These are phyloP conservation scores for Heteromyza rotundicornis DNA, from an alignment of 2,888 invertebrate species.

Conservation along the genomic window DNA sequence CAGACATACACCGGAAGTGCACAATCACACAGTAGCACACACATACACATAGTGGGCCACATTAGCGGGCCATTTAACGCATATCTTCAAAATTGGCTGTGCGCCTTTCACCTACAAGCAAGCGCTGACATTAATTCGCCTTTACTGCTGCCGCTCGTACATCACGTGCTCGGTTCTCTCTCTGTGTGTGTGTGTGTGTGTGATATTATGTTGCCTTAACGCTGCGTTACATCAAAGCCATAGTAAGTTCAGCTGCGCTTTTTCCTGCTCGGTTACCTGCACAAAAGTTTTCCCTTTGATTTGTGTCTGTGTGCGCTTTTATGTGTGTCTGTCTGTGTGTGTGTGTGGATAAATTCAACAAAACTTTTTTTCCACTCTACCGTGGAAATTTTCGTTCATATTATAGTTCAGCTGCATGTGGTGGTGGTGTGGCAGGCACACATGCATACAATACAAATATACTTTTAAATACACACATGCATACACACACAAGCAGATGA, in stretches of 20 bases:
- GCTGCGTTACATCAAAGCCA: not conserved
- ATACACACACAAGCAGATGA: too few relatives aligned
- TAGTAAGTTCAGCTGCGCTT: conserved; percentile 36
- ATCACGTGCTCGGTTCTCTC: too few relatives aligned
- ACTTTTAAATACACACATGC: not conserved
- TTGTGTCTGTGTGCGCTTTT: conserved; percentile 26
- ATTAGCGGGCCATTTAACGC: not conserved
- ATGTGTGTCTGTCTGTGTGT: too few relatives aligned
- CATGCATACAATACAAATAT: conserved; percentile 1
- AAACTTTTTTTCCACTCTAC: not conserved
- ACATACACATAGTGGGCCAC: too few relatives aligned
- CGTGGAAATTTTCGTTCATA: not conserved
- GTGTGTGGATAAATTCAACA: not conserved
- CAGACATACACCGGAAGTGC: not conserved
- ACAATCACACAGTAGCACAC: not conserved
- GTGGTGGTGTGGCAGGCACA: not conserved
- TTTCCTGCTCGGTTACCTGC: conserved; percentile 42
- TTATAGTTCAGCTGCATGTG: not conserved
- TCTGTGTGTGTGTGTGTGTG: too few relatives aligned
- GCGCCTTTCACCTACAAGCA: too few relatives aligned
- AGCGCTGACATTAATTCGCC: too few relatives aligned
- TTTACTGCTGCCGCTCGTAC: too few relatives aligned
- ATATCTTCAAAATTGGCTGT: not conserved
- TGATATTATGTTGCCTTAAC: too few relatives aligned
- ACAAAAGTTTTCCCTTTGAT: conserved; percentile 49